Conservation (phyloP, 2,113 vertebrate genomes). For the Geothlypis trichas region DNA sequence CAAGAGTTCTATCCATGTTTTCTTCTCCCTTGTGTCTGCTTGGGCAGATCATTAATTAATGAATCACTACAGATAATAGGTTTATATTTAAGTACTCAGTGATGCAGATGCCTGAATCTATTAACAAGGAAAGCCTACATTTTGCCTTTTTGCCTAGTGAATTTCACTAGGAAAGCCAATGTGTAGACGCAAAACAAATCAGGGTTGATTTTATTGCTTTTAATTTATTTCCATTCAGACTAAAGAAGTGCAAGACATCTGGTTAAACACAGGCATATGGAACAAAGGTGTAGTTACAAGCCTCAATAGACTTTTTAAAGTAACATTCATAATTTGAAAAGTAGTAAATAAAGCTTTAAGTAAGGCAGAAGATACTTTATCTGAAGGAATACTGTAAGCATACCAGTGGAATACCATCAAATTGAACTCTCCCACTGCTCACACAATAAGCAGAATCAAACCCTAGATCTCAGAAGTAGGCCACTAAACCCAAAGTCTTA, state of each 20-base stretch:
- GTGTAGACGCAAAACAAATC: conserved; percentile 31
- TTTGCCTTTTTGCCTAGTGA: neutral
- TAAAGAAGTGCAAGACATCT: neutral
- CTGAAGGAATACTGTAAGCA: neutral
- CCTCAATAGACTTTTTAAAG: neutral
- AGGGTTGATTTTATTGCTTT: conserved; percentile 54
- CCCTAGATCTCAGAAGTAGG: neutral
- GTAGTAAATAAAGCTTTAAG: neutral
- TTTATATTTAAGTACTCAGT: conserved; percentile 49
- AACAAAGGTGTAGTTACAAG: neutral
- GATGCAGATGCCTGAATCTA: neutral
- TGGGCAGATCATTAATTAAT: conserved; percentile 44
- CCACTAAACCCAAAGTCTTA: neutral
- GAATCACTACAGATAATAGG: conserved; percentile 30
- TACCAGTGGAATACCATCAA: neutral
- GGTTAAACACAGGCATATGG: neutral
- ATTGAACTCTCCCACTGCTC: neutral
- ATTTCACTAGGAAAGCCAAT: conserved; percentile 37
- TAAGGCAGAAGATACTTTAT: neutral
- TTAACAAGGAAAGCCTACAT: conserved; percentile 8
- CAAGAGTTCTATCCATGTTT: conserved; percentile 39
- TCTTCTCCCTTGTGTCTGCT: conserved; percentile 12
- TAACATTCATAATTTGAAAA: neutral
- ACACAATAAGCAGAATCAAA: neutral
- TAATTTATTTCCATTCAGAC: conserved; percentile 50